phyloP scores from a whole-genome alignment of 2,797 vertebrate species.

The Micrastur ruficollis region DNA sequence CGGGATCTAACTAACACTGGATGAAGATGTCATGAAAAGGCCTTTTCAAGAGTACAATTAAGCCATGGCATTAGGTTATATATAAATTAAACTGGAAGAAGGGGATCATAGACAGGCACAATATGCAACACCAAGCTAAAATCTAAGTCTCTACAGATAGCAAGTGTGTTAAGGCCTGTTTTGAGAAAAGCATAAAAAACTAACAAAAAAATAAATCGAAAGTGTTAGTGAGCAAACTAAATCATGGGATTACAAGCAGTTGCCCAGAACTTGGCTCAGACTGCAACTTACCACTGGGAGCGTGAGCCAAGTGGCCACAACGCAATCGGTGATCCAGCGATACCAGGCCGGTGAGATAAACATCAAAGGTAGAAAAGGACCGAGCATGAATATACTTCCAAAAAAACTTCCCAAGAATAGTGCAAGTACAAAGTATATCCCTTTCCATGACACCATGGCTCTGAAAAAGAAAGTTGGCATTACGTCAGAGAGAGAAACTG shows the following conservation, averaged over 20 bases:
- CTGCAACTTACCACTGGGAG: constrained; percentile 89
- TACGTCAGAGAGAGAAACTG: neutral
- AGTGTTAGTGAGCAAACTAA: neutral
- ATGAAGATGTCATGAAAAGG: neutral
- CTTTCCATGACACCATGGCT: constrained; percentile 88
- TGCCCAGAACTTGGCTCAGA: neutral
- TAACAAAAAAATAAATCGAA: neutral
- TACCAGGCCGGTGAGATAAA: constrained; percentile 91
- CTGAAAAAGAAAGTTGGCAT: constrained; percentile 67
- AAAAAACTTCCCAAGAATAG: constrained; percentile 94
- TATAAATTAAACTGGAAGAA: neutral
- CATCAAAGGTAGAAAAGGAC: constrained; percentile 92
- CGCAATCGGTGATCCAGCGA: constrained; percentile 91
- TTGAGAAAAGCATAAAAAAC: neutral
- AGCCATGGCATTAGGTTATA: neutral
- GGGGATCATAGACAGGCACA: neutral
- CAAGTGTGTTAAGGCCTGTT: neutral
- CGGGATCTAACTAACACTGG: neutral
- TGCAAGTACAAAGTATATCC: constrained; percentile 88
- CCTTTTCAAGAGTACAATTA: neutral
- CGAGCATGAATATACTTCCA: constrained; percentile 94
- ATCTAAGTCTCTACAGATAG: neutral
- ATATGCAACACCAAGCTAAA: neutral
- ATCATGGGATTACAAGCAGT: neutral
- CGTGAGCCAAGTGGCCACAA: constrained; percentile 95